A percentile compares a stretch with the other conserved stretches of the same genome.
These are phyloP conservation scores for rat (Rattus norvegicus) DNA, from an alignment of 2,113 vertebrate species.

Conservation along the genomic window DNA sequence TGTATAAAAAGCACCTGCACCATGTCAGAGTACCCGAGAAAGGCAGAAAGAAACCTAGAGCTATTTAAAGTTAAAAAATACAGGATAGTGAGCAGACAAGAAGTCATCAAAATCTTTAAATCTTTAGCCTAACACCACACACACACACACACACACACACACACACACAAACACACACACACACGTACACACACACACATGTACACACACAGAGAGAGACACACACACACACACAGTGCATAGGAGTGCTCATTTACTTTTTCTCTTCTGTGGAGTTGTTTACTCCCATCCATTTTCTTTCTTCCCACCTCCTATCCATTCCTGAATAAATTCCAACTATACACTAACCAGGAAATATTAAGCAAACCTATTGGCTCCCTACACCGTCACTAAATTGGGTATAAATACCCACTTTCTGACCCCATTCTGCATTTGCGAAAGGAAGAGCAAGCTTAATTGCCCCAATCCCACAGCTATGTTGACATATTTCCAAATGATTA, in stretches of 20 bases:
- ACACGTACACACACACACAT: no score
- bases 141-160: neutral
- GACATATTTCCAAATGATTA: constrained; percentile 81
- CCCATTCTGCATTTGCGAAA: constrained; percentile 74
- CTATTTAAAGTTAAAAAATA: neutral
- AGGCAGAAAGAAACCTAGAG: constrained; percentile 54
- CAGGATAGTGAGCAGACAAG: constrained; percentile 73
- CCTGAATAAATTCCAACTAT: constrained; percentile 67
- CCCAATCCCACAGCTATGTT: constrained; percentile 67
- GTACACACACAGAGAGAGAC: no score
- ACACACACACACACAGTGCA: neutral
- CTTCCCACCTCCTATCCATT: constrained; percentile 36
- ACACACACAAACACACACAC: neutral
- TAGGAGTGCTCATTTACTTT: neutral
- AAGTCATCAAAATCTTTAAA: constrained; percentile 73
- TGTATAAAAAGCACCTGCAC: constrained; percentile 77
- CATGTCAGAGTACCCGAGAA: constrained; percentile 81
- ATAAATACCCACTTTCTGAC: constrained; percentile 76
- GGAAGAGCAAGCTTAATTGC: constrained; percentile 79
- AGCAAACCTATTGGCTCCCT: constrained; percentile 62
- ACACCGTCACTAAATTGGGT: constrained; percentile 63
- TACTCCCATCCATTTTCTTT: constrained; percentile 44
- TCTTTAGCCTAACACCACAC: neutral
- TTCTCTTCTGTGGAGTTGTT: constrained; percentile 67
- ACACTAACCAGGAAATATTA: constrained; percentile 68